phyloP scores from a whole-genome alignment of 1,140 invertebrate genomes.

The Drosophila persimilis region DNA sequence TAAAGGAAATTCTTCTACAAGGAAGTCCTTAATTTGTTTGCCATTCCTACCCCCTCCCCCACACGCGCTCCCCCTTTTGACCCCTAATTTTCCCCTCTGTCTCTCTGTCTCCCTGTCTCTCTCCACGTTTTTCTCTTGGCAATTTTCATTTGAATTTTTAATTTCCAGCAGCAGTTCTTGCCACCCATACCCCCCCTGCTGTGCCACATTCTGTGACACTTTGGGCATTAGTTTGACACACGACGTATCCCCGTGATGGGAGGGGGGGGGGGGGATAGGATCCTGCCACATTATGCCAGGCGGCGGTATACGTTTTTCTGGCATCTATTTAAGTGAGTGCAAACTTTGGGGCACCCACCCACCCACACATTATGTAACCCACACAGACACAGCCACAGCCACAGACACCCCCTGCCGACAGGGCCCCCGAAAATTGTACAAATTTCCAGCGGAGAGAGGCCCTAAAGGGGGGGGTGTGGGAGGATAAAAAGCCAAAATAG shows the following conservation, averaged over 20 bases:
- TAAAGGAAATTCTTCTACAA: constrained; percentile 29
- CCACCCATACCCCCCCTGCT: constrained; percentile 14
- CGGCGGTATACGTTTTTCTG: constrained; percentile 52
- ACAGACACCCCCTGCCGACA: constrained; percentile 11
- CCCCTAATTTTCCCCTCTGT: no score
- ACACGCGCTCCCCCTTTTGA: not conserved
- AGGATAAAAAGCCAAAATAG: no score
- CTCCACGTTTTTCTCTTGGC: constrained; percentile 12
- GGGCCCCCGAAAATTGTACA: constrained; percentile 64
- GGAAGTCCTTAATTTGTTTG: constrained; percentile 75
- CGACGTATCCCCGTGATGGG: constrained; percentile 1
- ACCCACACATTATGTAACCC: constrained; percentile 48
- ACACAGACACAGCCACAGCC: constrained; percentile 22
- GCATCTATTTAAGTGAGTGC: constrained; percentile 78
- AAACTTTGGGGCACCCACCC: constrained; percentile 46
- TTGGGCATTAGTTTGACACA: constrained; percentile 73
- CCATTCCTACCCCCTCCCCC: not conserved
- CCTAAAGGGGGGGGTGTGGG: constrained; percentile 15
- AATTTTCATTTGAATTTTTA: constrained; percentile 81
- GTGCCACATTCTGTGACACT: constrained; percentile 61
- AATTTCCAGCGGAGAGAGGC: constrained; percentile 49
- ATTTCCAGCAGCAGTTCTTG: constrained; percentile 33
- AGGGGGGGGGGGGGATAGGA: not conserved
- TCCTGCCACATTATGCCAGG: constrained; percentile 43
- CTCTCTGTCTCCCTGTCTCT: not conserved